Percentiles rank a stretch among this genome's conserved stretches.
phyloP scores from a whole-genome alignment of 2,797 vertebrate genomes.

The Mycteria americana region DNA sequence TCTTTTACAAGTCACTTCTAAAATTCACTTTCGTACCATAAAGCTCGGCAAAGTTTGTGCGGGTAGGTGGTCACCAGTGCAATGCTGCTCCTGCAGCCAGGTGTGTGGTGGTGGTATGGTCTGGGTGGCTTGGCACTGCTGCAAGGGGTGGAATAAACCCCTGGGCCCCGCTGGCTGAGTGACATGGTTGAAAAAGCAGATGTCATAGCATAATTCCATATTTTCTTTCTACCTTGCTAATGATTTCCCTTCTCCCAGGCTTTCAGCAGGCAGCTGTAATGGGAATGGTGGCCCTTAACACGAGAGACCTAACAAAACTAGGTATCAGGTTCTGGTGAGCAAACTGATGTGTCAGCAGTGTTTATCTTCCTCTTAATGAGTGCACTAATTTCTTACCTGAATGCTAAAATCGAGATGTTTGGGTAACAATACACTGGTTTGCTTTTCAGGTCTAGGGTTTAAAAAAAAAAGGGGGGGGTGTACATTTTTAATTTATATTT shows the following conservation, averaged over 20 bases:
- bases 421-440: not conserved
- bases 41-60: not conserved
- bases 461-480: not conserved
- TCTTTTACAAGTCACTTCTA: not conserved
- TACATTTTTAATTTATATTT: not conserved
- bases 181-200: not conserved
- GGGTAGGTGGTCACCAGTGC: not conserved
- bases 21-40: accelerated
- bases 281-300: not conserved
- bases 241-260: not conserved
- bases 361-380: not conserved
- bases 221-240: not conserved
- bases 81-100: not conserved
- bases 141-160: not conserved
- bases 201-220: accelerated
- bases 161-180: not conserved
- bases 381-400: not conserved
- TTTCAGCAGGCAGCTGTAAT: not conserved
- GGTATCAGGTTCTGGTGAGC: not conserved
- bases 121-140: not conserved
- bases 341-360: not conserved
- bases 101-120: not conserved
- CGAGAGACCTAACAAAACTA: not conserved
- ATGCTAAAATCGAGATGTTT: not conserved
- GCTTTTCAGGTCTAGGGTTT: not conserved